A percentile compares a stretch with the other conserved stretches of the same genome.
These are phyloP conservation scores for Dromiciops gliroides DNA, from an alignment of 2,113 vertebrate genomes.

Conservation along the genomic window DNA sequence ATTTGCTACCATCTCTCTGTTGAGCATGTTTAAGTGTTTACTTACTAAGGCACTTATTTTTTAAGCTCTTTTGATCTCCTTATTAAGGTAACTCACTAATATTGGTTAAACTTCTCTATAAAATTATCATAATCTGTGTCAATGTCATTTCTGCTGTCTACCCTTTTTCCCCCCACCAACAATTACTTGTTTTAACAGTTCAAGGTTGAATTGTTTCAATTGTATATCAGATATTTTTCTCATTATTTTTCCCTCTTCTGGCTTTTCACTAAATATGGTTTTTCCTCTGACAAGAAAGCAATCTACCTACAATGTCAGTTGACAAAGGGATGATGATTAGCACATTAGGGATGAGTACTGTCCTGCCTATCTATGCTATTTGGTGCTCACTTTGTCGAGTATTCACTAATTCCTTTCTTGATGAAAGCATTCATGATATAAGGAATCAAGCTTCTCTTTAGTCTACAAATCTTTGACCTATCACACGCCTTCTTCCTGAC, in stretches of 20 bases:
- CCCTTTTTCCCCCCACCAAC: background rate
- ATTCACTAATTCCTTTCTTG: background rate
- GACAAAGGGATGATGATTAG: background rate
- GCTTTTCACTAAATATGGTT: background rate
- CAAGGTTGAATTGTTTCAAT: background rate
- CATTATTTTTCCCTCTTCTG: background rate
- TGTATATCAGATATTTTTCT: background rate
- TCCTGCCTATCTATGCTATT: background rate
- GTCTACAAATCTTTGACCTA: background rate
- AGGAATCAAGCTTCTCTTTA: background rate
- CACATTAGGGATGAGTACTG: background rate
- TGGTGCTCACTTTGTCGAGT: background rate
- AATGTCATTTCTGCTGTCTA: background rate
- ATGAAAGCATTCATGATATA: background rate
- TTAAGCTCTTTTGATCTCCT: background rate
- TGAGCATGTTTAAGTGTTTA: background rate
- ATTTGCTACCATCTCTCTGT: background rate
- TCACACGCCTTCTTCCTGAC: background rate
- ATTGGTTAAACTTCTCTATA: background rate
- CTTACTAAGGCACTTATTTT: background rate
- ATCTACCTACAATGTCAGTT: background rate
- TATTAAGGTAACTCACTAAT: background rate
- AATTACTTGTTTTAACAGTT: background rate
- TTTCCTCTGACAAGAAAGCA: background rate
- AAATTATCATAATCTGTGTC: background rate